A percentile compares a stretch with the other conserved stretches of the same genome.
Conservation (phyloP, 2,797 vertebrate species). For the Caiman crocodilus region DNA sequence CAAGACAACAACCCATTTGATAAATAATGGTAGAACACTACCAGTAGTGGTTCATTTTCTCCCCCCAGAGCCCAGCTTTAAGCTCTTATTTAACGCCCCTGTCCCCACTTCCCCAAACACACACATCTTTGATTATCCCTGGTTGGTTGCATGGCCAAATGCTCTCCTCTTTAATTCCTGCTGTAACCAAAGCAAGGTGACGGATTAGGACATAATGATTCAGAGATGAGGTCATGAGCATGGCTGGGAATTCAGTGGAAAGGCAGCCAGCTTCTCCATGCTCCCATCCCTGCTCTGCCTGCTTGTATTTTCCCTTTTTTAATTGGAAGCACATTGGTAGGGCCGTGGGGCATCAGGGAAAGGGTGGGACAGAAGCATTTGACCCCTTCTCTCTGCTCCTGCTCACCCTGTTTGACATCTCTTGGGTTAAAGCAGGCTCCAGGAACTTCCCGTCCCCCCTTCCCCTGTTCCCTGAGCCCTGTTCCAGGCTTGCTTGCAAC, state of each 20-base stretch:
- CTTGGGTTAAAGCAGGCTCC: fast-evolving
- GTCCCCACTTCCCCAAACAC: background rate
- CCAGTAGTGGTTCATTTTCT: background rate
- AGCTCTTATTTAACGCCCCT: background rate
- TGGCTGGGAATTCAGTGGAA: background rate
- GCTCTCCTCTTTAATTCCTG: background rate
- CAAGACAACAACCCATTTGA: background rate
- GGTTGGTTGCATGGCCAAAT: fast-evolving
- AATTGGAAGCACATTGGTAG: background rate
- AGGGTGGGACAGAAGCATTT: background rate
- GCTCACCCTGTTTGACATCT: background rate
- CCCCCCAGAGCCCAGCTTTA: background rate
- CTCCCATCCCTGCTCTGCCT: background rate
- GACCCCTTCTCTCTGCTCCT: background rate
- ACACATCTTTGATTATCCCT: background rate
- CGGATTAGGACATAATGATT: background rate
- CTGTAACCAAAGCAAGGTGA: conserved; percentile 11
- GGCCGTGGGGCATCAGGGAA: fast-evolving
- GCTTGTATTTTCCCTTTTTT: background rate
- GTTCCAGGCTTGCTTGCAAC: fast-evolving
- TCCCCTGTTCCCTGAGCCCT: background rate
- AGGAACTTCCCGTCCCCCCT: background rate
- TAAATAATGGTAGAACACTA: background rate
- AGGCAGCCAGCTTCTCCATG: background rate
- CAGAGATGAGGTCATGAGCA: conserved; percentile 53